Base-by-base conservation (phyloP, 2,888 invertebrate genomes). In the Standfussiana lucernea region DNA sequence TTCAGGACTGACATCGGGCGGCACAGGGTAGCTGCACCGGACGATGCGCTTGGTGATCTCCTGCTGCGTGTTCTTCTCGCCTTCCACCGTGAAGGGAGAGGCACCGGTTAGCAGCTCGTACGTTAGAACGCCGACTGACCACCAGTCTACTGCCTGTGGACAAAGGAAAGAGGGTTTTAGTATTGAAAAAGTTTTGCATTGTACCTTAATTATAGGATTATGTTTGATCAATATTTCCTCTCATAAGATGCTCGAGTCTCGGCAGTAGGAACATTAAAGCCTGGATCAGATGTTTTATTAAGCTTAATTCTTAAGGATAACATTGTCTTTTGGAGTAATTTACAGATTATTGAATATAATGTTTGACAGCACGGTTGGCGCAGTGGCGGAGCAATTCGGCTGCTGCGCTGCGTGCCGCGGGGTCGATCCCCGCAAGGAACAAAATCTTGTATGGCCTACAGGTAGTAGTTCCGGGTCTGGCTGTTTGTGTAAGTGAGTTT, bases 61-160 rank as follows among this genome's bases (percentile, higher is more conserved):
- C 89, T 98, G 98, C 94, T 99, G 99, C 1, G 98, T 98, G 95
- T 99, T 99, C 92, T 97, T 98, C 93, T 99, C 99, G 40, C 99
- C 99, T 90, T 99, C 99, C 0, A 99, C 99, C 15, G 99, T 99
- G 95, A 99, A 99, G 5, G 99, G 99, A 0, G 99, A 99, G 13
- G 99, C 99, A 72, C 99, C 99, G 0, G 99, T 99, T 74, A 99
- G 96, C 64, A 99, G 97, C 95, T 99, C 99, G 97, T 99, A 99
- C 0, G 99, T 99, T 66, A 99, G 96, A 3, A 99, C 99, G 13
- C 99, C 99, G 13, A 99, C 98, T 47, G 99, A 99, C 99, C 99
- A 99, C 99, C 99, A 99, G 96, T 99, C 99, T 11, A 99, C 99
- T 70, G 99, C 98, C 98, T 99, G 97, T 42, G 94, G 94, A 91